Conservation (phyloP, 2,113 vertebrate genomes). For the Cisticola juncidis region DNA sequence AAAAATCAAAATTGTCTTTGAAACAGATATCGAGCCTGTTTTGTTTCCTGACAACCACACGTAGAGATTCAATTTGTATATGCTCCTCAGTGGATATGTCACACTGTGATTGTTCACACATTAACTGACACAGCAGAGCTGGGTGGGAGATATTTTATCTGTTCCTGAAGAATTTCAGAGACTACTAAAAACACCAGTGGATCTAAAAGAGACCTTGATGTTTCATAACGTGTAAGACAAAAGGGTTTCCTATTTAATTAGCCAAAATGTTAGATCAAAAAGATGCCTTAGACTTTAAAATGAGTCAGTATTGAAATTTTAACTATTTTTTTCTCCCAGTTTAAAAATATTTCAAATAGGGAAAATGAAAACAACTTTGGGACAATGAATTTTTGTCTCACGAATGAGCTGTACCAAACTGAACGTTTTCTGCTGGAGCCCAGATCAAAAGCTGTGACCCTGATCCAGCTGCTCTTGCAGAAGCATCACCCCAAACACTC, state of each 20-base stretch:
- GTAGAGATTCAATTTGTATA: constrained; percentile 53
- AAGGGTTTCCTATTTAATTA: neutral
- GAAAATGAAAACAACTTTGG: neutral
- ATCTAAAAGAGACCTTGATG: neutral
- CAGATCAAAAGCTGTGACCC: neutral
- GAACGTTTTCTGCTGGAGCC: neutral
- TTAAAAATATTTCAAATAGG: neutral
- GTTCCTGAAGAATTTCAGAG: neutral
- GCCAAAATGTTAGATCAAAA: neutral
- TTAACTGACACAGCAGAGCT: constrained; percentile 38
- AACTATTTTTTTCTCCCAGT: neutral
- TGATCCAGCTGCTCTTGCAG: neutral
- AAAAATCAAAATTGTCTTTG: constrained; percentile 30
- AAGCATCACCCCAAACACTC: neutral
- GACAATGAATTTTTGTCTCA: neutral
- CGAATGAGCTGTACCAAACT: neutral
- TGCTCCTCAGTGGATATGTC: neutral
- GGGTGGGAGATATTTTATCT: neutral
- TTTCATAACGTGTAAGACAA: neutral
- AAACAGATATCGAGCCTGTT: constrained; percentile 19
- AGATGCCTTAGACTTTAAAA: neutral
- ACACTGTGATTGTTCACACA: constrained; percentile 50
- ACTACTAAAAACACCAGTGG: neutral
- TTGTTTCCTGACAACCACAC: constrained; percentile 64
- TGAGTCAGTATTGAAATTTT: neutral